Conservation (phyloP, 2,888 invertebrate species). For the Theodoxus fluviatilis region DNA sequence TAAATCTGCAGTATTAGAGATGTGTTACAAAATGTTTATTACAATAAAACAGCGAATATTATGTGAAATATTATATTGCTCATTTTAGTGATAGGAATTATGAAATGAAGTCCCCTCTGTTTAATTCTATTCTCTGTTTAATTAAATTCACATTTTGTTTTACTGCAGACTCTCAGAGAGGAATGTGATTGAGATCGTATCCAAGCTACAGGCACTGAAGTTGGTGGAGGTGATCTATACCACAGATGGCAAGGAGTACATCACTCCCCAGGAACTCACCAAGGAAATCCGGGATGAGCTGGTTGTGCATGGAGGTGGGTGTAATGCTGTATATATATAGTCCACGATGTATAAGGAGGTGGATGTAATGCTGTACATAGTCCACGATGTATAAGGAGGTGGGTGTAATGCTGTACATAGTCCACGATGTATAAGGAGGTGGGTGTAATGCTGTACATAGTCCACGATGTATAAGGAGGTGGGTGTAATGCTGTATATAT, state of each 20-base stretch:
- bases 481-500: no score
- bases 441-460: no score
- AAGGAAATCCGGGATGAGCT: slow-evolving; percentile 92
- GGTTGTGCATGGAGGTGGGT: slow-evolving; percentile 76
- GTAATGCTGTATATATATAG: no score
- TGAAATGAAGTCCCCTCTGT: background rate
- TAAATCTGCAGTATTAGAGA: background rate
- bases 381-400: no score
- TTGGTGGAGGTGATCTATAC: slow-evolving; percentile 87
- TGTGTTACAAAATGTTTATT: background rate
- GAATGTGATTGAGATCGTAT: slow-evolving; percentile 95
- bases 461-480: no score
- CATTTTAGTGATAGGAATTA: background rate
- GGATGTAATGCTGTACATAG: no score
- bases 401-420: no score
- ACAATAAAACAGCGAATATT: background rate
- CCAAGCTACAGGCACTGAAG: slow-evolving; percentile 82
- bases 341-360: no score
- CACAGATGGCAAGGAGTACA: slow-evolving; percentile 95
- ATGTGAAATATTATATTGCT: background rate
- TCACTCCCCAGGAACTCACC: slow-evolving; percentile 87
- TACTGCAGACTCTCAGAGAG: slow-evolving; percentile 85
- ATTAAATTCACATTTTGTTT: background rate
- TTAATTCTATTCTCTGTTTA: background rate
- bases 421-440: no score